phyloP scores from a whole-genome alignment of 35 echinoderm and acorn worm genomes.

The Acanthaster planci region DNA sequence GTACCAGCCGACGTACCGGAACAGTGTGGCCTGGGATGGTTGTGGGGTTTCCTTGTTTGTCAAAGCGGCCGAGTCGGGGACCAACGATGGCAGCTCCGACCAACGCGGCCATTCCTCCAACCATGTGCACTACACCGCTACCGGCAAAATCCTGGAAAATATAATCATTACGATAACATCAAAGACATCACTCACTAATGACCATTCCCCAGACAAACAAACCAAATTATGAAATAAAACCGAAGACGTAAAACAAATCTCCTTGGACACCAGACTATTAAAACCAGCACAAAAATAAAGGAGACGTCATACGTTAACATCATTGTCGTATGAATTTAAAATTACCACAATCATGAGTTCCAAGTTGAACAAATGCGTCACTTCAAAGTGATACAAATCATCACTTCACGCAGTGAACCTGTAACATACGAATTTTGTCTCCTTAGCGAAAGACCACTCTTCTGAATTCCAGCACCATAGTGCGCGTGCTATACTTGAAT shows the following conservation, averaged over 20 bases:
- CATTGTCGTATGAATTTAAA: no score
- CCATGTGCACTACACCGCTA: slow-evolving; percentile 86
- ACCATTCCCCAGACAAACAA: not conserved
- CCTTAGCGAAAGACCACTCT: no score
- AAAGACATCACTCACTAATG: no score
- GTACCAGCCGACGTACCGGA: slow-evolving; percentile 46
- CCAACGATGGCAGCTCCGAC: slow-evolving; percentile 76
- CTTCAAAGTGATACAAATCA: no score
- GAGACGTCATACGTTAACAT: no score
- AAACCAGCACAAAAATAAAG: no score
- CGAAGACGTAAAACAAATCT: not conserved
- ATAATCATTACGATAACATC: not conserved
- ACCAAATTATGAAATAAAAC: not conserved
- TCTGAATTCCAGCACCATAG: no score
- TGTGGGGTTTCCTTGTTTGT: slow-evolving; percentile 47
- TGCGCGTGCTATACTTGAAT: no score
- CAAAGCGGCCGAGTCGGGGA: slow-evolving; percentile 76
- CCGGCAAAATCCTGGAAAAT: slow-evolving; percentile 82
- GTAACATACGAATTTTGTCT: no score
- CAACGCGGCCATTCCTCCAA: slow-evolving; percentile 82
- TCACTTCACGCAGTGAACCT: no score
- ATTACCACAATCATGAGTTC: no score
- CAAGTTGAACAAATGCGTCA: no score
- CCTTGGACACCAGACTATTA: not conserved
- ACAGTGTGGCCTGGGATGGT: slow-evolving; percentile 76